Evolutionary conservation across 2,113 vertebrate genomes (phyloP).

Genomic region (Climacteris rufus): DNA sequence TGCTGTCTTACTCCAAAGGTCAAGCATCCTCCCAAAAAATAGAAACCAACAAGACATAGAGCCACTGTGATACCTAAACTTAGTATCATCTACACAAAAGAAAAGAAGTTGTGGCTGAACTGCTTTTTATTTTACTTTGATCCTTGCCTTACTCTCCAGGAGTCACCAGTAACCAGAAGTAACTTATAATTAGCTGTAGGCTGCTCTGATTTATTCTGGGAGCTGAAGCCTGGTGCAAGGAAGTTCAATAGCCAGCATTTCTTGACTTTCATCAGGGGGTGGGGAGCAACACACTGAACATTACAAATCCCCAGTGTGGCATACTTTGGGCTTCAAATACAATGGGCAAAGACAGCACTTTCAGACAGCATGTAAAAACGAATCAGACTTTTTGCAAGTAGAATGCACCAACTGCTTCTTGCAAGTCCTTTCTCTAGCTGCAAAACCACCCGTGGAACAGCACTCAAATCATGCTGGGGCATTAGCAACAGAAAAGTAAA

Average conservation of each 20-base stretch:
- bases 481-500: not conserved
- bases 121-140: not conserved
- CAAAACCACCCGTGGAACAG: not conserved
- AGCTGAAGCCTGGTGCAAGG: slow-evolving; percentile 7
- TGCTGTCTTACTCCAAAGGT: not conserved
- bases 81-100: not conserved
- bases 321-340: not conserved
- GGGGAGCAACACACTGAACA: not conserved
- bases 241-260: not conserved
- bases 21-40: not conserved
- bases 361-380: not conserved
- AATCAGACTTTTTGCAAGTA: not conserved
- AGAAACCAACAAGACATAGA: not conserved
- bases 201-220: slow-evolving; percentile 23
- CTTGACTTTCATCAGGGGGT: not conserved
- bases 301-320: not conserved
- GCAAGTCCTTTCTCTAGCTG: not conserved
- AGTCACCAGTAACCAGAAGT: not conserved
- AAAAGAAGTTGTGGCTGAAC: not conserved
- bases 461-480: not conserved
- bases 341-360: not conserved
- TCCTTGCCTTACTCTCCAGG: not conserved
- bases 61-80: not conserved
- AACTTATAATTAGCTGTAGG: slow-evolving; percentile 13
- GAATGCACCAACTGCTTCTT: not conserved